phyloP scores from a whole-genome alignment of 1,140 invertebrate species.

The Lasaia peninsularis region DNA sequence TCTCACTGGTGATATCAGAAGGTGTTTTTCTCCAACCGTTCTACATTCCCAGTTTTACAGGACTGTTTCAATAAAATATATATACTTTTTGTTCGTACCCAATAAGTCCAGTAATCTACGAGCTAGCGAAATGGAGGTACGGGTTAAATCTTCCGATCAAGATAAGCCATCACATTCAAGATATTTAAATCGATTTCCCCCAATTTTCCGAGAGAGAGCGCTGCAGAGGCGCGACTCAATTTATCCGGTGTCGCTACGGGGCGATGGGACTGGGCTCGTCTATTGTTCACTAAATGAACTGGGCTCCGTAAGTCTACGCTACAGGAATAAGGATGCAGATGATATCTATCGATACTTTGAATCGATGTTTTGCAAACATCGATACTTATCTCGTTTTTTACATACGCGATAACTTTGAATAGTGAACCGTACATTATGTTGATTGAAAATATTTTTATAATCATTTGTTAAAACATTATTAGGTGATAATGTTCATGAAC shows the following conservation, averaged over 20 bases:
- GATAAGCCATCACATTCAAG: conserved; percentile 70
- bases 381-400: not conserved
- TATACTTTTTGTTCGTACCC: not conserved
- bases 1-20: too few species aligned
- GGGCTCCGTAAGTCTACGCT: conserved; percentile 39
- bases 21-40: too few species aligned
- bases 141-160: conserved; percentile 42
- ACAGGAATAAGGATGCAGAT: conserved; percentile 24
- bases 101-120: not conserved
- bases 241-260: conserved; percentile 61
- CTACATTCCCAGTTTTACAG: not conserved
- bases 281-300: conserved; percentile 74
- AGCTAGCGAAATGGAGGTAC: conserved; percentile 15
- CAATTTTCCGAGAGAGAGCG: conserved; percentile 67
- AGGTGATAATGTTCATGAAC: too few species aligned
- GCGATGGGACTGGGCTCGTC: conserved; percentile 40
- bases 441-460: too few species aligned
- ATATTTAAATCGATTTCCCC: conserved; percentile 76
- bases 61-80: conserved; percentile 3
- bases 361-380: not conserved
- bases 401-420: too few species aligned
- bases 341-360: too few species aligned
- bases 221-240: conserved; percentile 61
- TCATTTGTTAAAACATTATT: too few species aligned
- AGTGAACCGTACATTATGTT: too few species aligned